Evolutionary conservation across 1,140 invertebrate species (phyloP).

Genomic region (Neodiprion pinetum): DNA sequence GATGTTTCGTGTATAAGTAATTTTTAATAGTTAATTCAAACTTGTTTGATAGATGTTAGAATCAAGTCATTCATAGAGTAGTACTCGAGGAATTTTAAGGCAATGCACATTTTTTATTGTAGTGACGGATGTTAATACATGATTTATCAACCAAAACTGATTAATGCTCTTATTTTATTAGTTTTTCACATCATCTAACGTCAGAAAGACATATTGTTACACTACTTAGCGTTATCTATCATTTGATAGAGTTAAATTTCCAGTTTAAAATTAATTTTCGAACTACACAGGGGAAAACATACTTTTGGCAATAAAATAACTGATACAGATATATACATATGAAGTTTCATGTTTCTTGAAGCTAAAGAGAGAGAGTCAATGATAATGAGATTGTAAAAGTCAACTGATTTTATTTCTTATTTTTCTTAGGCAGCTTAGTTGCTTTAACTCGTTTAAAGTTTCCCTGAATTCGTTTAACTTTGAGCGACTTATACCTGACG

Average conservation of each 20-base stretch:
- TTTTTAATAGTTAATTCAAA: background rate
- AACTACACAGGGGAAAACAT: too few species aligned
- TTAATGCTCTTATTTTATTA: background rate
- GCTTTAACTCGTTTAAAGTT: constrained; percentile 49
- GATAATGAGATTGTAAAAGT: too few species aligned
- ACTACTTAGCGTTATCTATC: too few species aligned
- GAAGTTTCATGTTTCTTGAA: too few species aligned
- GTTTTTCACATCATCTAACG: too few species aligned
- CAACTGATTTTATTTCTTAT: constrained; percentile 34
- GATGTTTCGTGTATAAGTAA: background rate
- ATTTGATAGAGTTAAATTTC: too few species aligned
- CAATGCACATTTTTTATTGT: background rate
- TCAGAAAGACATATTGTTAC: too few species aligned
- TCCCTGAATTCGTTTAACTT: constrained; percentile 51
- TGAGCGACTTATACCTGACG: constrained; percentile 47
- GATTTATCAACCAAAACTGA: background rate
- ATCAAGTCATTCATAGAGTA: background rate
- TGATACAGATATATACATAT: too few species aligned
- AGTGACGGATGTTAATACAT: background rate
- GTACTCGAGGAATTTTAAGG: background rate
- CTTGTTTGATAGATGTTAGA: background rate
- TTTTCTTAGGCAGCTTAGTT: constrained; percentile 44
- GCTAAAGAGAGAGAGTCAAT: too few species aligned
- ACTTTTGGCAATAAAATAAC: too few species aligned
- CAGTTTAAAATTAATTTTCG: too few species aligned